These are phyloP conservation scores for Coregonus ussuriensis DNA, from an alignment of 2,797 vertebrate genomes.

Conservation along the genomic window DNA sequence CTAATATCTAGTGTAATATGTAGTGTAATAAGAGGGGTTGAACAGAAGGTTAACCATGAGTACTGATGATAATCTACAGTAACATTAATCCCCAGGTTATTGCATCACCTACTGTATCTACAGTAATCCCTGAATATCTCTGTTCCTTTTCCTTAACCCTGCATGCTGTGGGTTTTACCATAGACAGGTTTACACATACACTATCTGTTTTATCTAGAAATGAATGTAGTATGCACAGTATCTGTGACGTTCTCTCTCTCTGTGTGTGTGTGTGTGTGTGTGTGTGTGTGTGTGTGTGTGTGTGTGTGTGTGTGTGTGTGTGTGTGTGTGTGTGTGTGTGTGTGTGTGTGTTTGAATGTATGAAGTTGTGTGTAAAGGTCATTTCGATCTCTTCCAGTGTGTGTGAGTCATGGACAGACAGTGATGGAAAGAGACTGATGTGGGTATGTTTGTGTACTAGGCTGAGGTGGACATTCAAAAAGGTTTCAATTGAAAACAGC, in stretches of 20 bases:
- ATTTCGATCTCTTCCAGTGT: not conserved
- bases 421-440: not conserved
- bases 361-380: not conserved
- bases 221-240: too few species aligned
- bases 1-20: too few species aligned
- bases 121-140: slow-evolving; percentile 4
- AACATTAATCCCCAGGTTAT: slow-evolving; percentile 14
- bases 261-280: too few species aligned
- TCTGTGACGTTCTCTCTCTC: too few species aligned
- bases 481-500: slow-evolving; percentile 8
- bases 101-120: slow-evolving; percentile 8
- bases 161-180: too few species aligned
- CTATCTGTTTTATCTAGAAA: too few species aligned
- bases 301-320: slow-evolving; percentile 7
- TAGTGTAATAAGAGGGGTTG: too few species aligned
- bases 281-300: not conserved
- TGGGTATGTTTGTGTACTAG: not conserved
- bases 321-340: not conserved
- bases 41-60: not conserved
- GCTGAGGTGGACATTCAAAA: slow-evolving; percentile 2
- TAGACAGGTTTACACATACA: too few species aligned
- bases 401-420: too few species aligned
- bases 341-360: too few species aligned
- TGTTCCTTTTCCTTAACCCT: not conserved
- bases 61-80: not conserved